Conservation (phyloP, 1,140 invertebrate species). For the Macrotrachela quadricornifera region DNA sequence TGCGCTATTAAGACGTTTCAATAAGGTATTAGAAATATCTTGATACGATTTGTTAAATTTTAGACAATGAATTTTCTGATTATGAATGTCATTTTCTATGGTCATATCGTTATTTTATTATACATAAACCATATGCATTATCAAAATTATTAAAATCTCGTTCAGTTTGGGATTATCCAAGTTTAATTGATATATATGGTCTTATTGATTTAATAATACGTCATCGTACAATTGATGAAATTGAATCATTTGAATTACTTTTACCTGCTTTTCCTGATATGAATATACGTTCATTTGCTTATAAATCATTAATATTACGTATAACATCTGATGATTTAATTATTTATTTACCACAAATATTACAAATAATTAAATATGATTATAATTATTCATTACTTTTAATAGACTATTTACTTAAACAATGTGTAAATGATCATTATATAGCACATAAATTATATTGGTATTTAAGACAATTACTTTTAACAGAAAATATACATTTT, state of each 20-base stretch:
- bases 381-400: slow-evolving; percentile 68
- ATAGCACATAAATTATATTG: slow-evolving; percentile 86
- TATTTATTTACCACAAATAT: slow-evolving; percentile 68
- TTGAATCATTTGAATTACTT: slow-evolving; percentile 69
- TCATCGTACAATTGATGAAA: slow-evolving; percentile 57
- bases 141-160: slow-evolving; percentile 54
- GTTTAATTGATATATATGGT: slow-evolving; percentile 58
- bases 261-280: slow-evolving; percentile 76
- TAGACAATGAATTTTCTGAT: slow-evolving; percentile 18
- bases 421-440: slow-evolving; percentile 58
- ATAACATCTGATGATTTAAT: slow-evolving; percentile 49
- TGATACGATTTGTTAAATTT: too few species aligned
- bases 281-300: slow-evolving; percentile 58
- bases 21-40: too few species aligned
- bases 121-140: slow-evolving; percentile 56
- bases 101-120: slow-evolving; percentile 75
- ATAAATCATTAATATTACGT: slow-evolving; percentile 57
- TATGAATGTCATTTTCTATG: slow-evolving; percentile 57
- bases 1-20: too few species aligned
- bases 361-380: slow-evolving; percentile 61
- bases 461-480: slow-evolving; percentile 23
- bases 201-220: slow-evolving; percentile 39
- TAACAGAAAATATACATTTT: background rate
- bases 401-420: slow-evolving; percentile 55
- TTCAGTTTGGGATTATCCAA: slow-evolving; percentile 43